Base-by-base conservation (phyloP, 2,888 invertebrate genomes). In the Spisula solida region DNA sequence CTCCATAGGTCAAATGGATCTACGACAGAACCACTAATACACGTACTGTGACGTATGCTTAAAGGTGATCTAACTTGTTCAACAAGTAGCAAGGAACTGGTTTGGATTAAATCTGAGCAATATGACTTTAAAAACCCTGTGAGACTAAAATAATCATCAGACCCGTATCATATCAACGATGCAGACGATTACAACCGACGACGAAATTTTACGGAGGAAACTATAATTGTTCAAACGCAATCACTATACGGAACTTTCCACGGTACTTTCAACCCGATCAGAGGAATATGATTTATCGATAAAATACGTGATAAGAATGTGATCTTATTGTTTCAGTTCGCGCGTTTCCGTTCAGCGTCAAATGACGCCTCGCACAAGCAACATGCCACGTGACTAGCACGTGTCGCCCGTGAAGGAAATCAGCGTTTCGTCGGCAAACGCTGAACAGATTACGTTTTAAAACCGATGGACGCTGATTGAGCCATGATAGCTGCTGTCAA, bases 251-350 rank as follows among this genome's bases (percentile, higher is more conserved):
- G 25, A 66, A 66, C 6, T 66, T 66, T 66, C 25, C 25, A 25
- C 60, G 2, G n/a, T 25, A 66, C n/a, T 66, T 66, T 66, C 60
- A 25, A 25, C 20, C 25, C 60, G 25, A 66, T 66, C 60, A 25
- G 25, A 66, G 60, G 25, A 66, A 66, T 34, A 34, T 88, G 88
- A 88, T 88, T 85, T 88, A 88, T 88, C 31, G 84, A 70, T 81
- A 81, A 70, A 48, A 87, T 88, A 90, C 91, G 89, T 90, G 91
- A 88, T 88, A 66, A 81, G 89, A 88, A 91, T 89, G 47, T 85
- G 47, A 81, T 75, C 79, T 81, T 51, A 89, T 90, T 89, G 89
- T 90, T 85, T 85, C 84, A 84, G 82, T 75, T 83, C 88, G 79
- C 85, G 86, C 86, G 60, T 85, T 90, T 85, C 86, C 89, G 89